Conservation (phyloP, 2,888 invertebrate genomes). For the Eudasyphora cyanicolor region DNA sequence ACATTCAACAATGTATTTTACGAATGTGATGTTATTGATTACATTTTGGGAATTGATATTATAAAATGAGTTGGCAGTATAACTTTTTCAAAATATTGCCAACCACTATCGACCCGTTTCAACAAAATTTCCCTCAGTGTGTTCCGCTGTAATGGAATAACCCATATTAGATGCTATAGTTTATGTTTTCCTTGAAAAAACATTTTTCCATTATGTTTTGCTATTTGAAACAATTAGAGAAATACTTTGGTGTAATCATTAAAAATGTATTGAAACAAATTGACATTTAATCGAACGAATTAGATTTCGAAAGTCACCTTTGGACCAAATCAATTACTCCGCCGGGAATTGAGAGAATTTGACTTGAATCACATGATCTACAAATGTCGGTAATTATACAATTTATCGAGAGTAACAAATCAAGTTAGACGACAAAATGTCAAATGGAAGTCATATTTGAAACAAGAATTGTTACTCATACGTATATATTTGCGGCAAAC, state of each 20-base stretch:
- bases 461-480: too few species aligned
- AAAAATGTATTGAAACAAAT: constrained; percentile 42
- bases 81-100: too few species aligned
- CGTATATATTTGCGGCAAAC: too few species aligned
- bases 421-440: not conserved
- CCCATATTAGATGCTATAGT: not conserved
- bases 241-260: constrained; percentile 30
- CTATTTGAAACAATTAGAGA: constrained; percentile 25
- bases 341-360: not conserved
- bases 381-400: not conserved
- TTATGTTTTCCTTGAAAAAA: not conserved
- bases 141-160: not conserved
- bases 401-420: not conserved
- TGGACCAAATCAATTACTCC: constrained; percentile 16
- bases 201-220: not conserved
- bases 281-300: constrained; percentile 57
- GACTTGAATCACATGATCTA: not conserved
- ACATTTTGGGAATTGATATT: too few species aligned
- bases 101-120: too few species aligned
- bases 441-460: too few species aligned
- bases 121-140: too few species aligned
- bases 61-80: too few species aligned
- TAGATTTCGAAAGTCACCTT: constrained; percentile 10
- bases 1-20: too few species aligned
- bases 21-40: too few species aligned